Base-by-base conservation (phyloP, 1,140 invertebrate genomes). In the Idris sp. region DNA sequence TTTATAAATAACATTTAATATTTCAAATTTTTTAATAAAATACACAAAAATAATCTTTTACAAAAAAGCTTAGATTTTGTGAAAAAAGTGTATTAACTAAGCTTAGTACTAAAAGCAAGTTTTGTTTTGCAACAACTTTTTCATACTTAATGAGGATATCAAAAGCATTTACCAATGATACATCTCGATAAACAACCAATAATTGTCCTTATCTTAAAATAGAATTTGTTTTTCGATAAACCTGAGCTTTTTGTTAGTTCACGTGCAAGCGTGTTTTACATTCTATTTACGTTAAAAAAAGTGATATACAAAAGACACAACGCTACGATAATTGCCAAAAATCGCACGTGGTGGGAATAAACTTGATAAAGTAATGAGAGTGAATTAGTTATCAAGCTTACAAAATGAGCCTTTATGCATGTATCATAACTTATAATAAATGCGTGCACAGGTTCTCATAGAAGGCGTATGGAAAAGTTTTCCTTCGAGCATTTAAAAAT, bases 331-430 rank as follows among this genome's bases (percentile, higher is more conserved):
- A 49, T 49, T 41, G 51, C 18, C n/a, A 26, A 56, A 56, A 31
- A 9, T 48, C 35, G 43, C 62, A 56, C 62, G 62, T 67, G 33
- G 62, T 9, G 41, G 31, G 62, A 67, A 67, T 67, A 67, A 67
- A 67, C 62, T 49, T 56, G 51, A 56, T 67, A 67, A 67, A 67
- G 43, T 67, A 67, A 67, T 56, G 58, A 30, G 62, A 67, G 62
- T 56, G 51, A 67, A 67, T 67, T 65, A 49, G 61, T 65, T 65
- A 65, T 65, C 61, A 65, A 61, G 58, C 33, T 33, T 43, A 31
- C 51, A 22, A 54, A 67, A 67, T 67, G 62, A 48, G 35, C 51
- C 33, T 36, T 48, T 67, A 48, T 40, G 30, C 41, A 51, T 68
- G 53, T 35, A 43, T 58, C 51, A 67, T 56, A 68, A 49, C 43